phyloP scores from a whole-genome alignment of 2,888 invertebrate species.

The Oligia fasciuncula region DNA sequence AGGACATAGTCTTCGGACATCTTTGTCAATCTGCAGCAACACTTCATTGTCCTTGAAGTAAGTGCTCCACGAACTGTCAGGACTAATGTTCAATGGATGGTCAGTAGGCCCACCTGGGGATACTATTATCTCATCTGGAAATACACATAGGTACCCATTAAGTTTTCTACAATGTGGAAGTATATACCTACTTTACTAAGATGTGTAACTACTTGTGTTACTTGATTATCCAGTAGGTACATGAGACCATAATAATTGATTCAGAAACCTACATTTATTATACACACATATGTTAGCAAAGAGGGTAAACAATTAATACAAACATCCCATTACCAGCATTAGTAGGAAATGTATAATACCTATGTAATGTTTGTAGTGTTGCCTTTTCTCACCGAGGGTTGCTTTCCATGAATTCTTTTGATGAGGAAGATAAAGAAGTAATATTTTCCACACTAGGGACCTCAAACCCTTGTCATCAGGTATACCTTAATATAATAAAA shows the following conservation, averaged over 20 bases:
- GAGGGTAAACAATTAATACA: neutral
- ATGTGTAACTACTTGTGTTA: neutral
- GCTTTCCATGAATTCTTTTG: slow-evolving; percentile 92
- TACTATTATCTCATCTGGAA: slow-evolving; percentile 95
- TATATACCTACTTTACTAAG: neutral
- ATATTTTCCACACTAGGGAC: slow-evolving; percentile 96
- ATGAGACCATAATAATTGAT: neutral
- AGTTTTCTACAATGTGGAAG: neutral
- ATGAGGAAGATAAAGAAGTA: slow-evolving; percentile 95
- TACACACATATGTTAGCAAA: neutral
- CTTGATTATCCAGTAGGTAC: neutral
- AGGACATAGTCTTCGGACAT: slow-evolving; percentile 97
- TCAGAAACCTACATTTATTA: neutral
- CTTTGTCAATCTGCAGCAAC: slow-evolving; percentile 98
- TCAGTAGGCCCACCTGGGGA: slow-evolving; percentile 94
- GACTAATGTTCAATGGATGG: slow-evolving; percentile 98
- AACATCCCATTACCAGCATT: neutral
- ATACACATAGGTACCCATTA: slow-evolving; percentile 5
- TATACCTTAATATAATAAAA: slow-evolving; percentile 91
- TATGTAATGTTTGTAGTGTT: slow-evolving; percentile 95
- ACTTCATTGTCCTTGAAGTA: slow-evolving; percentile 99
- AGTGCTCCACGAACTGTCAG: slow-evolving; percentile 98
- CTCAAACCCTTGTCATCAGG: slow-evolving; percentile 96
- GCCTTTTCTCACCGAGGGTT: slow-evolving; percentile 93
- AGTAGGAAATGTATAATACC: slow-evolving; percentile 8